Evolutionary conservation across 2,888 invertebrate species (phyloP), one percentile per base, ranked within the genome.

Genomic region (Patella pellucida): DNA sequence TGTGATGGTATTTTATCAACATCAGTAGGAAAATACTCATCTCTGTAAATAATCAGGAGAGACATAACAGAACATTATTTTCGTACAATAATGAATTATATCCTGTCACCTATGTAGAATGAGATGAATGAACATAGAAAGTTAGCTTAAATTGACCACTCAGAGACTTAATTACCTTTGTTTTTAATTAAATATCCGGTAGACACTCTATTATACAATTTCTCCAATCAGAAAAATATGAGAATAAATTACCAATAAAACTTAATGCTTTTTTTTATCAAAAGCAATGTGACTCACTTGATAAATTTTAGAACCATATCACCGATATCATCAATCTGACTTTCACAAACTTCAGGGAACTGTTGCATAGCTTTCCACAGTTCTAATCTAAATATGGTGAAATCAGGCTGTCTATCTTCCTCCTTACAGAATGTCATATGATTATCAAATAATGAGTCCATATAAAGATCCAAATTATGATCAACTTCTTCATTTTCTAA

Each of bases 361-460:
- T 93, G 92, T 0, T 93, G 92, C 93, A 97, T 94, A 31, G 94
- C 93, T 91, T 95, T 95, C 94, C 97, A 95, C n/a, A 98, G 90
- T 73, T 96, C 92, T 81, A 94, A 92, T 82, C 97, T 93, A 89
- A 95, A 95, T 89, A 96, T 96, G 12, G 92, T 91, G 84, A 93
- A 93, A 92, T 96, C 96, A 1, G 95, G 84, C 9, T 56, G 14
- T 52, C 76, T 67, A 14, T 19, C 78, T 62, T 52, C 75, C 51
- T 62, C 23, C 23, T 9, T 62, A 62, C 62, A 23, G 14, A 62
- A 62, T 23, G 19, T 15, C 12, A 62, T 23, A 19, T 62, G 62
- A 62, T 23, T 19, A 11, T 62, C 23, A 62, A 62, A 62, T 23
- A 62, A 19, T 23, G 23, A 23, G 23, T 62, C 62, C 23, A 62